These are phyloP conservation scores for Eurytoma adleriae DNA, from an alignment of 2,888 invertebrate species.

Conservation along the genomic window DNA sequence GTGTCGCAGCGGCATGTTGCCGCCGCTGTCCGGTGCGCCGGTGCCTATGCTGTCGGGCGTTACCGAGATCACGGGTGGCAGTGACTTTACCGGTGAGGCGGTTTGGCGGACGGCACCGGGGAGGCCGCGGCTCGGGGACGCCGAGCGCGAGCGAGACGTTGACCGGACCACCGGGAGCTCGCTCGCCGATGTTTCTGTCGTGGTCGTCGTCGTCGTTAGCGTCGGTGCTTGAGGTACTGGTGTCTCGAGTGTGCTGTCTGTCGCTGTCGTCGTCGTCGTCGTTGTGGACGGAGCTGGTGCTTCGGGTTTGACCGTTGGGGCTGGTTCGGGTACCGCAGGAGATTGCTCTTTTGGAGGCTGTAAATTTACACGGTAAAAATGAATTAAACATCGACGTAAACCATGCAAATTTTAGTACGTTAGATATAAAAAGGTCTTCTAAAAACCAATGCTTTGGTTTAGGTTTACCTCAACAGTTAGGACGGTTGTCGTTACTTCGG, in stretches of 20 bases:
- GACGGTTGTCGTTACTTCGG: conserved; percentile 15
- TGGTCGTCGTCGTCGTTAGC: not conserved
- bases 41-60: conserved; percentile 69
- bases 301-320: not conserved
- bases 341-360: conserved; percentile 28
- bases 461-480: conserved; percentile 20
- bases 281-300: not conserved
- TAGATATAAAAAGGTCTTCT: too few species aligned
- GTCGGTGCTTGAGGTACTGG: not conserved
- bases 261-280: not conserved
- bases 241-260: not conserved
- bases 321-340: conserved; percentile 19
- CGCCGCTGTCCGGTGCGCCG: conserved; percentile 15
- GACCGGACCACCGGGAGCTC: conserved; percentile 12
- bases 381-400: too few species aligned
- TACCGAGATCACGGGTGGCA: conserved; percentile 72
- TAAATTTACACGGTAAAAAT: not conserved
- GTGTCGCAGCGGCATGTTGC: conserved; percentile 41
- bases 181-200: conserved; percentile 39
- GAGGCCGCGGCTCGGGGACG: conserved; percentile 59
- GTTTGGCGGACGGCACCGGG: conserved; percentile 66
- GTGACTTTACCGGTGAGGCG: conserved; percentile 71
- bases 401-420: too few species aligned
- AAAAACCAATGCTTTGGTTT: too few species aligned
- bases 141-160: conserved; percentile 62